These are phyloP conservation scores for Geodia barretti DNA, from an alignment of 37 sponge, comb jelly and placozoan genomes.

Conservation along the genomic window DNA sequence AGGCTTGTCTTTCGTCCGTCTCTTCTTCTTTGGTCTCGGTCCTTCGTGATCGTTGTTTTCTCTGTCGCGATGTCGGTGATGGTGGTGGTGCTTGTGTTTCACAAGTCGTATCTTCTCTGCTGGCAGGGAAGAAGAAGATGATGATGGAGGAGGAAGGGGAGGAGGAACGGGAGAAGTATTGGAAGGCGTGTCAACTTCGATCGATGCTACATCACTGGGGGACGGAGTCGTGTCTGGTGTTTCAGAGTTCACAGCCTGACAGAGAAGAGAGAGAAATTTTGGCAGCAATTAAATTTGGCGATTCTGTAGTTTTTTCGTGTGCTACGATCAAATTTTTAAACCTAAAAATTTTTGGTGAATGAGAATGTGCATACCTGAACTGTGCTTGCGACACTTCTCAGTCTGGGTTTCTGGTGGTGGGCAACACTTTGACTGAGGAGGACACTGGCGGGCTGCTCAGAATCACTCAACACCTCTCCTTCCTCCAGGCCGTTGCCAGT, in stretches of 20 bases:
- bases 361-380: background rate
- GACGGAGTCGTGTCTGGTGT: background rate
- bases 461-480: background rate
- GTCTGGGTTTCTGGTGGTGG: background rate
- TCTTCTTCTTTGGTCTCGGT: background rate
- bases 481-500: background rate
- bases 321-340: no score
- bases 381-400: background rate
- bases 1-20: background rate
- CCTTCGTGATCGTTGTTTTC: background rate
- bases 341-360: background rate
- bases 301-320: no score
- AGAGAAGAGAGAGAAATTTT: no score
- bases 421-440: background rate
- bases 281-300: no score
- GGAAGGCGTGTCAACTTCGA: no score
- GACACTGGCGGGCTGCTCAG: background rate
- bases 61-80: background rate
- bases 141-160: background rate
- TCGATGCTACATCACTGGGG: background rate
- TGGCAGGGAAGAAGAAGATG: background rate
- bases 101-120: no score
- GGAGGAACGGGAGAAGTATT: background rate
- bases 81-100: background rate
- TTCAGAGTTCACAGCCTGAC: background rate